Conservation (phyloP, 2,797 vertebrate genomes). For the Anguilla pacifica region DNA sequence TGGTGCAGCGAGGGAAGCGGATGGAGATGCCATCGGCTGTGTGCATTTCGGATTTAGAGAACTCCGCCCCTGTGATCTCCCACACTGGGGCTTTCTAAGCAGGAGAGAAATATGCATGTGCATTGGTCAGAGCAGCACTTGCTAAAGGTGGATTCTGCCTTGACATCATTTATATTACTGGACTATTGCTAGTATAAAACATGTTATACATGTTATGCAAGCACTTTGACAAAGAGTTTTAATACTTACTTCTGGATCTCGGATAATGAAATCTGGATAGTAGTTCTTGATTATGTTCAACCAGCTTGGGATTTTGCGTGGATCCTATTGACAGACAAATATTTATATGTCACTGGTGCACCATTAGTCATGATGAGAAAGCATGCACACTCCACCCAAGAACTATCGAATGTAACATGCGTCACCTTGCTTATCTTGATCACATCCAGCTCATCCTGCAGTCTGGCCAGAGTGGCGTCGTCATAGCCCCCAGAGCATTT, state of each 20-base stretch:
- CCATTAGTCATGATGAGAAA: not conserved
- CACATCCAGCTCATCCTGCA: constrained; percentile 94
- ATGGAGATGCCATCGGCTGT: constrained; percentile 98
- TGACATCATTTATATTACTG: too few relatives aligned
- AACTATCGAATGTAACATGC: too few relatives aligned
- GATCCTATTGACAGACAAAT: constrained; percentile 76
- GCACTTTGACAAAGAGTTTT: not conserved
- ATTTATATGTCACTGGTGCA: constrained; percentile 19
- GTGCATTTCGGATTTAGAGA: constrained; percentile 95
- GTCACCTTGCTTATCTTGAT: constrained; percentile 98
- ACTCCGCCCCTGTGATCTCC: constrained; percentile 98
- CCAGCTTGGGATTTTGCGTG: constrained; percentile 93
- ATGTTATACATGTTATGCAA: not conserved
- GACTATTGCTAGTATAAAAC: not conserved
- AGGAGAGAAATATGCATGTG: not conserved
- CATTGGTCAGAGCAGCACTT: not conserved
- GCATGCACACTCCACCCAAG: not conserved
- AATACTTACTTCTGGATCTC: constrained; percentile 86
- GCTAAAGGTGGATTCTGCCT: not conserved
- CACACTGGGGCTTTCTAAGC: constrained; percentile 89
- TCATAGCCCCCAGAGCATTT: constrained; percentile 96
- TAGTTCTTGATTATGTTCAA: constrained; percentile 97
- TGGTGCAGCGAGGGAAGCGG: constrained; percentile 95
- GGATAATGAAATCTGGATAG: constrained; percentile 95
- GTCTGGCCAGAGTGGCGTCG: constrained; percentile 85